Evolutionary conservation across 2,797 vertebrate species (phyloP), one percentile per base, ranked within the genome.

Genomic region (Glossophaga mutica): DNA sequence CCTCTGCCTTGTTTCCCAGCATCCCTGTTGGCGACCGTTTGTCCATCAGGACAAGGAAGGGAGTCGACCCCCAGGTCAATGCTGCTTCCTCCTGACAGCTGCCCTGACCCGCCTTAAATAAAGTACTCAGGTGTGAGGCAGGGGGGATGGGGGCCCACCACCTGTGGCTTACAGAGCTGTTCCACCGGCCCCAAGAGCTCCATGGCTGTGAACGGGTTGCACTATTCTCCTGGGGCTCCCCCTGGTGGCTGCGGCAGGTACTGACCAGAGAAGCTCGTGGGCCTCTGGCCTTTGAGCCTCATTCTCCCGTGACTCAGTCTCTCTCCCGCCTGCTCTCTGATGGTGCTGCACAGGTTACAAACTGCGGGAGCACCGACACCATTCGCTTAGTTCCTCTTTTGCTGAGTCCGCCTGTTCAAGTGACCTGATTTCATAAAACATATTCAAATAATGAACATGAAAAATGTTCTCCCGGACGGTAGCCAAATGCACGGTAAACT

Each of bases 341-440:
- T 44, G 67, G 16, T 1, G 29, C 59, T 32, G 50, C 3, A 11
- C 48, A 19, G 3, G 3, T 6, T 32, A 4, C 3, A 34, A 18
- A 10, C 29, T 9, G 2, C 7, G 2, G n/a, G 57, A 68, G 50
- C 26, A 18, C 9, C 4, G 4, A 37, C 0, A 3, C 18, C 5
- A 2, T 44, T n/a, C 19, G 18, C 50, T 57, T 37, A 1, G 42
- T 29, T 86, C 34, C 37, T 24, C 42, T 59, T 76, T 62, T 52
- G 19, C 81, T 34, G 48, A 50, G 32, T 39, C 26, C 59, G 67
- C 48, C 39, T 2, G 10, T 46, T 78, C 50, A 83, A 91, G 73
- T 39, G 65, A 73, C 42, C 78, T 52, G 65, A 76, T 68, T 81
- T 78, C 19, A 96, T 84, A 46, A 87, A 74, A 70, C 19, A 46